Base-by-base conservation (phyloP, 2,797 vertebrate genomes). In the Melanotaenia trifasciata region DNA sequence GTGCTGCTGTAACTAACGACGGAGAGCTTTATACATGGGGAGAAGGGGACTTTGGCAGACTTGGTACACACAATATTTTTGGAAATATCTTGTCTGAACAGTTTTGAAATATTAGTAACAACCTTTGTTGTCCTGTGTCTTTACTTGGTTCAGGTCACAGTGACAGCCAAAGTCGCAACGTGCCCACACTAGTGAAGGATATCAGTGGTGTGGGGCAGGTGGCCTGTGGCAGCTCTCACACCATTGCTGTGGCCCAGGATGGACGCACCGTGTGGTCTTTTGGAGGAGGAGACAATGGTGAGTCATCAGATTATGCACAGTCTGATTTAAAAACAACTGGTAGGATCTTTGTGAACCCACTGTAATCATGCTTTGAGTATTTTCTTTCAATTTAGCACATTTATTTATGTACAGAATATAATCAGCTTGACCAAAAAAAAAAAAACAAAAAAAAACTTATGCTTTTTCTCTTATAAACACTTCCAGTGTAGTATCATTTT, bases 1-100 rank as follows among this genome's bases (percentile, higher is more conserved):
- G 95, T 61, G 95, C 95, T 24, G 94, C 94, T 5, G 94, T 96
- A 69, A 96, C 94, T 30, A 94, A 93, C 43, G 95, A 96, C 59
- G 95, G 95, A 83, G 95, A 96, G 83, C 93, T 96, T 38, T 96
- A 96, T 69, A 96, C 95, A 1, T 96, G 95, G 95, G 95, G 95
- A 40, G 95, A 96, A 83, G 95, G 95, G 16, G 95, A 96, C 86
- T 96, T 96, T 70, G 95, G 95, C 38, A 90, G 95, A 86, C 93
- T 96, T 28, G 95, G 95, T 96, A 86, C 24, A 11, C 8, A 22
- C 11, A 0, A 63, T 16, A 36, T 56, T 66, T 79, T 22, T 81
- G 8, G 18, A 64, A n/a, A 65, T 18, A 18, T 9, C 28, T 67
- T 67, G 33, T 61, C 33, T 70, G 4, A 56, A 7, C 5, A 26